phyloP scores from a whole-genome alignment of 2,888 invertebrate genomes.

The Cheilosia urbana region DNA sequence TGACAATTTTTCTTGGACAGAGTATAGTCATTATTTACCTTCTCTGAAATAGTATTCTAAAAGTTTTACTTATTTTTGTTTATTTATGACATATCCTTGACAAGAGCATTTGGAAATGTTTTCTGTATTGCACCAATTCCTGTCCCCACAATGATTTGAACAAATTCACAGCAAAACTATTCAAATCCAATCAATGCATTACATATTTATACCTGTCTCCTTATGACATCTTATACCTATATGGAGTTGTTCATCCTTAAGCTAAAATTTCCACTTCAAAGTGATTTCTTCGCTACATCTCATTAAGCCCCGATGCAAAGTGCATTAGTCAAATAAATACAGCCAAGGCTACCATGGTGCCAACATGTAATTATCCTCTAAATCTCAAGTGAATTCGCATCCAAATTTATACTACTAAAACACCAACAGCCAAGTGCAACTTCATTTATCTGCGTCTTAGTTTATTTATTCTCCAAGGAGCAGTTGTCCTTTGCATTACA shows the following conservation, averaged over 20 bases:
- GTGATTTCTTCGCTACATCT: neutral
- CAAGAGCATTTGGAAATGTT: too few relatives aligned
- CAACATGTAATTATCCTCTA: neutral
- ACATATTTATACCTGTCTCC: too few relatives aligned
- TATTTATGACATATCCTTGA: too few relatives aligned
- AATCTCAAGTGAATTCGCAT: conserved; percentile 24
- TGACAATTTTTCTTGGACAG: too few relatives aligned
- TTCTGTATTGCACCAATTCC: too few relatives aligned
- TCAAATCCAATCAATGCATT: too few relatives aligned
- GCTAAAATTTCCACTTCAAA: neutral
- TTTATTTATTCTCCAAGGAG: neutral
- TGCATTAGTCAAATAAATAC: neutral
- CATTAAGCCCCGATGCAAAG: neutral
- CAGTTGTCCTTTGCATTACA: conserved; percentile 11
- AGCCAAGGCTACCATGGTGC: neutral
- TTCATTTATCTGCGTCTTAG: conserved; percentile 20
- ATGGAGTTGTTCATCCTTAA: neutral
- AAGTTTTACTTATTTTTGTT: too few relatives aligned
- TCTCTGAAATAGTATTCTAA: too few relatives aligned
- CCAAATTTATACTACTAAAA: neutral
- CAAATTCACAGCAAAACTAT: too few relatives aligned
- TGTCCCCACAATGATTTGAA: too few relatives aligned
- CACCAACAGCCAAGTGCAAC: neutral
- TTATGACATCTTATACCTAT: neutral
- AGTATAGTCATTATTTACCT: too few relatives aligned